These are phyloP conservation scores for Scopus umbretta DNA, from an alignment of 2,113 vertebrate species.

Conservation along the genomic window DNA sequence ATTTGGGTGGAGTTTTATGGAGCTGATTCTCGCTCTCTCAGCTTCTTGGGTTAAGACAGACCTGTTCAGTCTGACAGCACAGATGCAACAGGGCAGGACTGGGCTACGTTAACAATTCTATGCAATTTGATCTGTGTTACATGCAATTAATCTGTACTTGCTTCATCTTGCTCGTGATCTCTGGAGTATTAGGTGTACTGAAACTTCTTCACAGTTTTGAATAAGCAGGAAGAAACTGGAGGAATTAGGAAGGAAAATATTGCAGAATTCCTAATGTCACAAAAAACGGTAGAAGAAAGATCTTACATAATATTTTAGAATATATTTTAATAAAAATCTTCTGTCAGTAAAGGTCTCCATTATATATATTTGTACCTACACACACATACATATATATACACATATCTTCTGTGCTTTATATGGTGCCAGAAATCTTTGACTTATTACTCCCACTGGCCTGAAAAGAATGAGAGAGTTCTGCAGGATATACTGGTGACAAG, in stretches of 20 bases:
- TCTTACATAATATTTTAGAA: not conserved
- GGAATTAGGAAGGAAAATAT: not conserved
- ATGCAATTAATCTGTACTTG: not conserved
- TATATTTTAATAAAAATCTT: not conserved
- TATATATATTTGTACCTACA: not conserved
- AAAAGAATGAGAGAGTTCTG: not conserved
- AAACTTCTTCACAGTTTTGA: not conserved
- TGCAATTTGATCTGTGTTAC: not conserved
- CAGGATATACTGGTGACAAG: not conserved
- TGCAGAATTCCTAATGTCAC: not conserved
- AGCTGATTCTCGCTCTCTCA: not conserved
- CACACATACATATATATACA: not conserved
- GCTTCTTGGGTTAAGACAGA: not conserved
- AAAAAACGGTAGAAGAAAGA: not conserved
- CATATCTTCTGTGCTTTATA: not conserved
- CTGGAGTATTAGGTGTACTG: not conserved
- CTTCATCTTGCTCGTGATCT: not conserved
- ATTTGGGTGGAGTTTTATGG: conserved; percentile 5
- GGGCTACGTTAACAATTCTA: not conserved
- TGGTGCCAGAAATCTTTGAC: not conserved
- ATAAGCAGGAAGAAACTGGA: not conserved
- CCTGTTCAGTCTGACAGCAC: not conserved
- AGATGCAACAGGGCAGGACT: not conserved
- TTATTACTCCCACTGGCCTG: not conserved
- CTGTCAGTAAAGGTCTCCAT: not conserved